Evolutionary conservation across 2,888 invertebrate genomes (phyloP).

Genomic region (Lacanobia wlatinum): DNA sequence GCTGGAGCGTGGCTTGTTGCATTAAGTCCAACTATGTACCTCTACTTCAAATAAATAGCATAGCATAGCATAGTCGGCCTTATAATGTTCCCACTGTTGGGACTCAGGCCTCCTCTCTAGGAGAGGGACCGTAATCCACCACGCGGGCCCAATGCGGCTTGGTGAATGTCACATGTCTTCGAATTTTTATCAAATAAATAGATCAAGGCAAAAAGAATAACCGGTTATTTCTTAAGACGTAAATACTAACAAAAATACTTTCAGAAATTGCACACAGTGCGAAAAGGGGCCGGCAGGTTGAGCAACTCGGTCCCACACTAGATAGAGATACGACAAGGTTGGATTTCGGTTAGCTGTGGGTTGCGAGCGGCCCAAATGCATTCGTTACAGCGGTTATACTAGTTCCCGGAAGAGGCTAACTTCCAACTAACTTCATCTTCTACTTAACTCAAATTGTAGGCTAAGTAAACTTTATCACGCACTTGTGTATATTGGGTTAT

Average conservation of each 20-base stretch:
- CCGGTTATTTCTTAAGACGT: neutral
- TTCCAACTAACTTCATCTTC: conserved; percentile 40
- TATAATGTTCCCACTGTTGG: too few relatives aligned
- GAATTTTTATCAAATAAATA: too few relatives aligned
- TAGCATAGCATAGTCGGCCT: too few relatives aligned
- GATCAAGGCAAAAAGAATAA: too few relatives aligned
- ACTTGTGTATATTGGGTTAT: conserved; percentile 2
- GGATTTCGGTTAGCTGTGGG: conserved; percentile 48
- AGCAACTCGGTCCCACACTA: conserved; percentile 12
- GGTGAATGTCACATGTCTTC: too few relatives aligned
- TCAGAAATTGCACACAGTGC: neutral
- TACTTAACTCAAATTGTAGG: conserved; percentile 27
- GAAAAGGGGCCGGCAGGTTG: conserved; percentile 27
- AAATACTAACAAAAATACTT: conserved; percentile 15
- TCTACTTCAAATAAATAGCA: too few relatives aligned
- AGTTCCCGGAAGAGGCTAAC: conserved; percentile 30
- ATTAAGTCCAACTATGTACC: too few relatives aligned
- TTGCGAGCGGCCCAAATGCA: conserved; percentile 50
- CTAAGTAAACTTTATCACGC: conserved; percentile 10
- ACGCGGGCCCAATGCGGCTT: too few relatives aligned
- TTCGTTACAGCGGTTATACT: conserved; percentile 48
- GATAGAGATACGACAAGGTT: conserved; percentile 41
- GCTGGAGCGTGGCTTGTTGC: too few relatives aligned
- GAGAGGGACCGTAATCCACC: too few relatives aligned
- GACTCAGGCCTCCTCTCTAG: too few relatives aligned